These are phyloP conservation scores for Allochrocebus solatus DNA, from an alignment of 2,797 vertebrate genomes.

Conservation along the genomic window DNA sequence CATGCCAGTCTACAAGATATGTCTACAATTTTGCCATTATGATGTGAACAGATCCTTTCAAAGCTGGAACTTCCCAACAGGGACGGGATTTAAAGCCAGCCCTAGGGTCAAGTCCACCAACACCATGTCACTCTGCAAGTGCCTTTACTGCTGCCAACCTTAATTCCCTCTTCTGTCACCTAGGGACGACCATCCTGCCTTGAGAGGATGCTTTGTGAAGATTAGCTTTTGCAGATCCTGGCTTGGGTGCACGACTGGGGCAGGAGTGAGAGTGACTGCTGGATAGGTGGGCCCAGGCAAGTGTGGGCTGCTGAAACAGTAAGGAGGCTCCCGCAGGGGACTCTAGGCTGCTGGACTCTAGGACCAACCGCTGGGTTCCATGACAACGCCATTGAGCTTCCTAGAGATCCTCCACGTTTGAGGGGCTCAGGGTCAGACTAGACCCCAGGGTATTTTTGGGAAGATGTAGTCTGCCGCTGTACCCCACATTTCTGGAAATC, in stretches of 20 bases:
- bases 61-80: background rate
- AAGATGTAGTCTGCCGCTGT: background rate
- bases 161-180: background rate
- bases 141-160: background rate
- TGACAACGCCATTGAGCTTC: background rate
- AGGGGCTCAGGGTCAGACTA: background rate
- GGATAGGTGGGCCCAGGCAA: rapidly evolving
- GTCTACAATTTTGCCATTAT: background rate
- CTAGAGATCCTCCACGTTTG: background rate
- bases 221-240: background rate
- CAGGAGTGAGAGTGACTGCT: background rate
- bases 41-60: background rate
- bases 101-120: background rate
- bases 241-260: rapidly evolving
- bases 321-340: background rate
- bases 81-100: background rate
- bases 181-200: background rate
- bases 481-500: background rate
- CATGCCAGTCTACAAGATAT: rapidly evolving
- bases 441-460: background rate
- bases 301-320: background rate
- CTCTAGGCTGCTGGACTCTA: too few species aligned
- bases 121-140: background rate
- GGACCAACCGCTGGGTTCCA: background rate
- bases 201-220: too few species aligned